These are phyloP conservation scores for Calidris pugnax DNA, from an alignment of 2,113 vertebrate species.

Conservation along the genomic window DNA sequence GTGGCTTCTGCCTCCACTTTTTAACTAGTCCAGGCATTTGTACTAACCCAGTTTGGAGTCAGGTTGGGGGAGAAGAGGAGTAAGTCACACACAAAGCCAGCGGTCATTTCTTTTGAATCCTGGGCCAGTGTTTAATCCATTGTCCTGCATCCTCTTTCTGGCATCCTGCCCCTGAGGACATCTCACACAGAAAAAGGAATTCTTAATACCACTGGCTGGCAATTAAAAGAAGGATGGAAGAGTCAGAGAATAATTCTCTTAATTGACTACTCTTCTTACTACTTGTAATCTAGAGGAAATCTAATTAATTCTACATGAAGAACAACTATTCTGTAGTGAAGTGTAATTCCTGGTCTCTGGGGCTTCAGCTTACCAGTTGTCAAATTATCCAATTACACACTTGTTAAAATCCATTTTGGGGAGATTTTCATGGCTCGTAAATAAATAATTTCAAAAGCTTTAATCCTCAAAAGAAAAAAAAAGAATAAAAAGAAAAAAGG, in stretches of 20 bases:
- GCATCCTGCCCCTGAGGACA: background rate
- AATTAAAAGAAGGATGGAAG: constrained; percentile 16
- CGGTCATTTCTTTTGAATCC: background rate
- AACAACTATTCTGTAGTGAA: constrained; percentile 14
- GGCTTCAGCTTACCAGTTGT: constrained; percentile 37
- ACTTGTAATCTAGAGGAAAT: constrained; percentile 60
- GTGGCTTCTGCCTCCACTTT: background rate
- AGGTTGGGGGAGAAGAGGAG: background rate
- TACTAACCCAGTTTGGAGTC: background rate
- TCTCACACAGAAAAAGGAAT: background rate
- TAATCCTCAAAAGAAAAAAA: background rate
- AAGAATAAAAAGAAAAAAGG: background rate
- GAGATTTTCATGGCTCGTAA: constrained; percentile 40
- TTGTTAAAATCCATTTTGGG: constrained; percentile 56
- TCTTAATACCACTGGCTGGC: background rate
- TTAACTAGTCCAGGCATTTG: background rate
- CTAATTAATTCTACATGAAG: constrained; percentile 64
- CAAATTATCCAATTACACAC: constrained; percentile 55
- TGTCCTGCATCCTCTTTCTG: background rate
- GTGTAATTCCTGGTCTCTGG: constrained; percentile 44
- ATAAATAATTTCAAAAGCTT: constrained; percentile 43
- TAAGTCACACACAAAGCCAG: accelerated
- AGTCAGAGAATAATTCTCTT: constrained; percentile 50
- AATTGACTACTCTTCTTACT: constrained; percentile 33
- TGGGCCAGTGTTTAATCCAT: background rate